Evolutionary conservation across 2,888 invertebrate species (phyloP), one percentile per base, ranked within the genome.

Genomic region (Blomia tropicalis): DNA sequence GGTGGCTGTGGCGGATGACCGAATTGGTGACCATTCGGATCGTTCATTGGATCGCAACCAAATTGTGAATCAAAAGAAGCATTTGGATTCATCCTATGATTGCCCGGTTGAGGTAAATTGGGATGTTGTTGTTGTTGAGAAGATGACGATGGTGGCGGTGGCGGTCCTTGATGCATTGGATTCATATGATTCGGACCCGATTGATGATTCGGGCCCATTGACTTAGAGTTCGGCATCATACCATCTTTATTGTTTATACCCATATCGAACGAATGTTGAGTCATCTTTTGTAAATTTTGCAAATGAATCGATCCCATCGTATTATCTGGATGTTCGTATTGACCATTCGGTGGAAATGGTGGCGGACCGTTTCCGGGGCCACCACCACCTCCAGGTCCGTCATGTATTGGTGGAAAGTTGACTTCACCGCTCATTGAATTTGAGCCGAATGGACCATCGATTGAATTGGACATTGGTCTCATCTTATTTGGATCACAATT

Each of bases 61-160:
- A n/a, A n/a, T 3, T 27, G 56, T 70, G 91, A 79, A 77, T 91
- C 91, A 74, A 91, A 91, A n/a, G n/a, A n/a, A n/a, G n/a, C n/a
- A 72, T 82, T 87, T 60, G 60, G 36, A n/a, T n/a, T n/a, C 2
- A 30, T 54, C n/a, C 60, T 19, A 29, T 29, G 29, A 56, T 54
- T 54, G n/a, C 17, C 17, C 4, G 14, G 14, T 25, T 56, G 25
- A 27, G 25, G 56, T 27, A 27, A 29, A 3, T 2, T 47, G 4
- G 29, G 30, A 25, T 23, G 14, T 43, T 62, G 53, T 5, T 44
- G 36, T 31, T 56, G 17, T n/a, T n/a, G n/a, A n/a, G n/a, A n/a
- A n/a, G n/a, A n/a, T n/a, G n/a, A n/a, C n/a, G n/a, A n/a, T n/a
- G n/a, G n/a, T n/a, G n/a, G n/a, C n/a, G n/a, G n/a, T n/a, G n/a